phyloP scores from a whole-genome alignment of 2,888 invertebrate species.

The Harpagoxenus sublaevis region DNA sequence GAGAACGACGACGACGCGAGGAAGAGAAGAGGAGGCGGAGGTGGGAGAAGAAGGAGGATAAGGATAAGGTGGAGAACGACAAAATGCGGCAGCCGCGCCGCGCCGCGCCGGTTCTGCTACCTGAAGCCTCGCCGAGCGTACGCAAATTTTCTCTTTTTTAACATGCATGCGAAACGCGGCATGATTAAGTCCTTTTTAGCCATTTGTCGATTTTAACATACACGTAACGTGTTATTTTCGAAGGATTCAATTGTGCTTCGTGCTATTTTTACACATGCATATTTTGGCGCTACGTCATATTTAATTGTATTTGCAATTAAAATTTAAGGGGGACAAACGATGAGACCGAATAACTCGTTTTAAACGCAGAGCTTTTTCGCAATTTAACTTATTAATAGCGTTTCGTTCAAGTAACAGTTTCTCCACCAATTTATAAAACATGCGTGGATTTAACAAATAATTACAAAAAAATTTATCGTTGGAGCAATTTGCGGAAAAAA shows the following conservation, averaged over 20 bases:
- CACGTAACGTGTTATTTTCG: background rate
- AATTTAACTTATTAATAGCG: background rate
- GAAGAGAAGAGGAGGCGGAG: background rate
- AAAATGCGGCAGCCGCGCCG: slow-evolving; percentile 70
- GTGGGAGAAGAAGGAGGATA: slow-evolving; percentile 29
- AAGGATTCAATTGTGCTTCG: background rate
- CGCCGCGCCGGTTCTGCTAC: slow-evolving; percentile 73
- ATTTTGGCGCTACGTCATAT: background rate
- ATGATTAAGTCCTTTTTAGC: slow-evolving; percentile 49
- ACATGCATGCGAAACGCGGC: slow-evolving; percentile 42
- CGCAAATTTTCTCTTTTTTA: slow-evolving; percentile 61
- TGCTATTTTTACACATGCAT: background rate
- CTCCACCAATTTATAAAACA: background rate
- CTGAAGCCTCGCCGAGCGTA: slow-evolving; percentile 68
- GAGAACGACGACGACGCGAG: slow-evolving; percentile 16
- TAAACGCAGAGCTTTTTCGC: background rate
- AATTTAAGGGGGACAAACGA: background rate
- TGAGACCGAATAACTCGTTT: background rate
- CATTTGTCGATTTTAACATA: slow-evolving; percentile 16
- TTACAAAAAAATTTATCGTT: background rate
- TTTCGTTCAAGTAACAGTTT: background rate
- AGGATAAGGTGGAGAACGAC: slow-evolving; percentile 69
- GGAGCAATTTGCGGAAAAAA: background rate
- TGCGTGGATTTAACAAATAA: background rate
- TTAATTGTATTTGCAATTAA: slow-evolving; percentile 19